phyloP scores from a whole-genome alignment of 2,888 invertebrate species.

The Watsonalla cultraria region DNA sequence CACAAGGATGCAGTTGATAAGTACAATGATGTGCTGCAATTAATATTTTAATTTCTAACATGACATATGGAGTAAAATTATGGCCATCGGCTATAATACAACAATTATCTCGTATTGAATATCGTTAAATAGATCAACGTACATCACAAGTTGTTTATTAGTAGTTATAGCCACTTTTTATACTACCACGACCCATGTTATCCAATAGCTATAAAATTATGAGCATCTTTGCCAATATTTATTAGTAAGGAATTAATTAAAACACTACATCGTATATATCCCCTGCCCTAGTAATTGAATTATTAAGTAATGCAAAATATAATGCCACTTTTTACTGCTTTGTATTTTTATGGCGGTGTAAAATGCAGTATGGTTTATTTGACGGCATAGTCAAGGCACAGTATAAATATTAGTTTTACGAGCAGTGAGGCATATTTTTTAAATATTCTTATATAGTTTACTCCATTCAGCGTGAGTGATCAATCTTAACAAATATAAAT shows the following conservation, averaged over 20 bases:
- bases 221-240: conserved; percentile 41
- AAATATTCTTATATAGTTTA: too few species aligned
- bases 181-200: conserved; percentile 24
- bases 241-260: conserved; percentile 47
- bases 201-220: conserved; percentile 44
- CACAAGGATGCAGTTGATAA: too few species aligned
- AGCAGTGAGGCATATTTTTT: too few species aligned
- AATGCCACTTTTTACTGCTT: conserved; percentile 4
- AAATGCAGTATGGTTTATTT: too few species aligned
- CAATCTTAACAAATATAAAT: too few species aligned
- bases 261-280: conserved; percentile 30
- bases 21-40: too few species aligned
- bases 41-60: conserved; percentile 15
- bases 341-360: too few species aligned
- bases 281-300: conserved; percentile 28
- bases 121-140: conserved; percentile 22
- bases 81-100: conserved; percentile 19
- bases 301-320: conserved; percentile 33
- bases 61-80: conserved; percentile 21
- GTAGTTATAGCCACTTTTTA: conserved; percentile 33
- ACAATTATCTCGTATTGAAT: conserved; percentile 5
- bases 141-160: conserved; percentile 29
- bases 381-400: too few species aligned
- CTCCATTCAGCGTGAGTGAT: too few species aligned
- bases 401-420: too few species aligned